Evolutionary conservation across 2,113 vertebrate species (phyloP).

Genomic region (Syngnathus typhle): DNA sequence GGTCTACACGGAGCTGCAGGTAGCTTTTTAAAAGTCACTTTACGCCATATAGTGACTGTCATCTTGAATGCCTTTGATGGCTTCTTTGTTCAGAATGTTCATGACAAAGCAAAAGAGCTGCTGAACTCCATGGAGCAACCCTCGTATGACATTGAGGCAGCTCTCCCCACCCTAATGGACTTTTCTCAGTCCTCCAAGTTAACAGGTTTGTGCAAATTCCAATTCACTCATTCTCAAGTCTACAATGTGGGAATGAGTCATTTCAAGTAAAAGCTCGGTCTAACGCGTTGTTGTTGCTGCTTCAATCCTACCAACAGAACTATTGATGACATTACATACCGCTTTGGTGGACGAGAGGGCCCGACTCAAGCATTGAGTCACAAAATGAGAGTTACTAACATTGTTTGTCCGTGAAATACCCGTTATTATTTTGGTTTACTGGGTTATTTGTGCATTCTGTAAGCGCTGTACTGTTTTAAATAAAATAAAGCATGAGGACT

Average conservation of each 20-base stretch:
- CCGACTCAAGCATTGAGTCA: slow-evolving; percentile 24
- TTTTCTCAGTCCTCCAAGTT: slow-evolving; percentile 26
- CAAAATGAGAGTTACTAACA: not conserved
- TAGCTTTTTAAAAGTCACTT: slow-evolving; percentile 19
- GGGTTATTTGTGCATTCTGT: slow-evolving; percentile 12
- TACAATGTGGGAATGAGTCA: not conserved
- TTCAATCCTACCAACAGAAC: slow-evolving; percentile 34
- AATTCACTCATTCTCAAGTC: not conserved
- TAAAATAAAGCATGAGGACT: slow-evolving; percentile 14
- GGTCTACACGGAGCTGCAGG: slow-evolving; percentile 58
- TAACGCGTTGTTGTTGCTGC: not conserved
- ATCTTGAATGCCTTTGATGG: not conserved
- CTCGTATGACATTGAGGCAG: slow-evolving; percentile 45
- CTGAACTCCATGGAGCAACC: slow-evolving; percentile 49
- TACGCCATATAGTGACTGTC: not conserved
- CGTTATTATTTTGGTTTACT: not conserved
- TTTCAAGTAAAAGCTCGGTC: not conserved
- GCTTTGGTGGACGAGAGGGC: slow-evolving; percentile 39
- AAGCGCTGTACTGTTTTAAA: not conserved
- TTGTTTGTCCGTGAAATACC: not conserved
- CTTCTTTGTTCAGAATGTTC: not conserved
- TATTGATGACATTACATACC: slow-evolving; percentile 27
- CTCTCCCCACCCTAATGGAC: slow-evolving; percentile 40
- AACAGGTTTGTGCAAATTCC: slow-evolving; percentile 46
- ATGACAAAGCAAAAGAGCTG: slow-evolving; percentile 44